Conservation (phyloP, 1,140 invertebrate genomes). For the Sarcophaga peregrina region DNA sequence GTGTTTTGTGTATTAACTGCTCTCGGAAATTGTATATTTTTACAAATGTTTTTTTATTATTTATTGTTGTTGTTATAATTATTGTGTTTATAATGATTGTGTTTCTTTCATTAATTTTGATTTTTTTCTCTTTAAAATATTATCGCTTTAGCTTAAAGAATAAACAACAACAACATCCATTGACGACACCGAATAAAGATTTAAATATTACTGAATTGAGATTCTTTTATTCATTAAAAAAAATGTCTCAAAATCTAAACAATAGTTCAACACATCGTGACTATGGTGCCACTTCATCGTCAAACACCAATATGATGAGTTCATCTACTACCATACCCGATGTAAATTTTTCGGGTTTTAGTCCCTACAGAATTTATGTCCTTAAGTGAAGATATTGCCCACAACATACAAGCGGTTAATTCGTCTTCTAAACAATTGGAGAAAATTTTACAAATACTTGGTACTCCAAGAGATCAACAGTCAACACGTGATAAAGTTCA, state of each 20-base stretch:
- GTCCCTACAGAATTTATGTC: constrained; percentile 80
- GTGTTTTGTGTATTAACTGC: no score
- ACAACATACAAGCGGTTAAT: constrained; percentile 83
- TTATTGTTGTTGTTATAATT: no score
- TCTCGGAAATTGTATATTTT: no score
- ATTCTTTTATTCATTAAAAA: background rate
- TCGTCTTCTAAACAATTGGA: constrained; percentile 77
- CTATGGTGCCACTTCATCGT: constrained; percentile 67
- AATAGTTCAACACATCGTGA: constrained; percentile 61
- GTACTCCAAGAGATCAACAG: constrained; percentile 79
- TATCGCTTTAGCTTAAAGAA: background rate
- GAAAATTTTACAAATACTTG: constrained; percentile 79
- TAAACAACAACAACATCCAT: background rate
- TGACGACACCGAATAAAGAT: background rate
- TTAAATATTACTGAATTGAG: background rate
- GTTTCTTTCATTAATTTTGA: background rate
- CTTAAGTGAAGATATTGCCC: constrained; percentile 79
- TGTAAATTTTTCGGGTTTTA: constrained; percentile 75
- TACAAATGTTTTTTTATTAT: no score
- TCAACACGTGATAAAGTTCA: constrained; percentile 69
- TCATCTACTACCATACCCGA: constrained; percentile 68
- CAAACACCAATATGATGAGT: constrained; percentile 47
- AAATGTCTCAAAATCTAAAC: constrained; percentile 46
- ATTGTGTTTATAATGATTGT: background rate
- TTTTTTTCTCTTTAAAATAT: background rate